Evolutionary conservation across 2,113 vertebrate genomes (phyloP), one percentile per base, ranked within the genome.

Genomic region (Pyrgilauda ruficollis): DNA sequence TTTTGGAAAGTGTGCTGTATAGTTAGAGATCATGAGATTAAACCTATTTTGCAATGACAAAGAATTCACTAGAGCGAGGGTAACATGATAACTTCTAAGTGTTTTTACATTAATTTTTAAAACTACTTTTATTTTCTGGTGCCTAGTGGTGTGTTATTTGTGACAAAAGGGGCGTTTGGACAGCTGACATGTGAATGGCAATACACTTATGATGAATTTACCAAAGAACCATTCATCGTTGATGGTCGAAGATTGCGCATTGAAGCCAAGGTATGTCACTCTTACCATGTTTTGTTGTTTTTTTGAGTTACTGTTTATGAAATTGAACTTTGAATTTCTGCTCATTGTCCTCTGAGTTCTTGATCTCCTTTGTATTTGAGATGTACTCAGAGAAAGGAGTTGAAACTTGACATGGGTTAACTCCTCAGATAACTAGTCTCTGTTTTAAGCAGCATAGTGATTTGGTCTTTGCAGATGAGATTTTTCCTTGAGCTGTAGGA

Each of bases 181-280:
- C 99, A 99, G 94, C 97, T 99, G 95, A 99, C 98, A 14, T 99
- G 99, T 92, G 99, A 99, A 80, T 99, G 99, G 99, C 99, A 99
- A 59, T 99, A 99, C 92, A 98, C 97, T 79, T 99, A 99, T 6
- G 99, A 99, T 90, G 99, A 99, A 93, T 99, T 99, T 97, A 99
- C 99, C 83, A 99, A 99, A 98, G 98, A 99, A 7, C 99, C 99
- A 6, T 98, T 98, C 91, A 99, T 99, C 11, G 98, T 99, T 27
- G 98, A 99, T 86, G 98, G 96, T 56, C 98, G 99, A 62, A 98
- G 99, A 68, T 95, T 99, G 59, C 99, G 99, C 76, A 99, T 99
- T 58, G 99, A 99, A 96, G 99, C 99, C 74, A 99, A 99, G 98
- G 99, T 99, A 97, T 33, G 11, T 67, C 75, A 21, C 49, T 49